Evolutionary conservation across 2,113 vertebrate species (phyloP), one percentile per base, ranked within the genome.

Genomic region (Tricholaema leucomelas): DNA sequence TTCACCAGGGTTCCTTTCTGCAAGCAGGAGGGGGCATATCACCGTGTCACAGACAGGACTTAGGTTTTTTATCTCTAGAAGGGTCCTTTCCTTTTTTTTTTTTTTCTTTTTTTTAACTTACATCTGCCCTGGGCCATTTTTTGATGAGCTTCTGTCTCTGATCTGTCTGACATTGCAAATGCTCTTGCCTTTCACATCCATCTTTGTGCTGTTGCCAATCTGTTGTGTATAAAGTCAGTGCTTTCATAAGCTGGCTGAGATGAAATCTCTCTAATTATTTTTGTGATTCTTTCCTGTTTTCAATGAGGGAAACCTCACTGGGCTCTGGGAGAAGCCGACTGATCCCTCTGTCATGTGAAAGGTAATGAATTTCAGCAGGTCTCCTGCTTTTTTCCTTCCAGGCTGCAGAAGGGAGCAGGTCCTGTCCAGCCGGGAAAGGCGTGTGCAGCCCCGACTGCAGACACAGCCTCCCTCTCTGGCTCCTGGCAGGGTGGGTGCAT

Each of bases 251-350:
- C 92, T 82, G 87, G 84, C 85, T 66, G 90, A 96, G 94, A 96
- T 96, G 92, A 94, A 95, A 94, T 95, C 93, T 90, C 88, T 93
- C 89, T 93, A 96, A 94, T 96, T 96, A 94, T 95, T 96, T 96
- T 94, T 89, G 88, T 94, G 93, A 91, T 94, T 91, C 93, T 95
- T 93, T 92, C 94, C 95, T 87, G 70, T 96, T 88, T 92, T 80
- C 92, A 92, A 74, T 80, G 92, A 96, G 92, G 94, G 87, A 88
- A 93, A 59, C 87, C 93, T 96, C 16, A 7, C 85, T 1, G 35
- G 91, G 93, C 96, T 92, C 87, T 87, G 67, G 24, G 78, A 72
- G 85, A 56, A 91, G 70, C 88, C 27, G 60, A 63, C 92, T 67
- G 91, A 93, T 88, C 88, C 77, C 56, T 91, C 91, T 94, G 81